Evolutionary conservation across 2,888 invertebrate genomes (phyloP).

Genomic region (Lepidocyrtoides sp.): DNA sequence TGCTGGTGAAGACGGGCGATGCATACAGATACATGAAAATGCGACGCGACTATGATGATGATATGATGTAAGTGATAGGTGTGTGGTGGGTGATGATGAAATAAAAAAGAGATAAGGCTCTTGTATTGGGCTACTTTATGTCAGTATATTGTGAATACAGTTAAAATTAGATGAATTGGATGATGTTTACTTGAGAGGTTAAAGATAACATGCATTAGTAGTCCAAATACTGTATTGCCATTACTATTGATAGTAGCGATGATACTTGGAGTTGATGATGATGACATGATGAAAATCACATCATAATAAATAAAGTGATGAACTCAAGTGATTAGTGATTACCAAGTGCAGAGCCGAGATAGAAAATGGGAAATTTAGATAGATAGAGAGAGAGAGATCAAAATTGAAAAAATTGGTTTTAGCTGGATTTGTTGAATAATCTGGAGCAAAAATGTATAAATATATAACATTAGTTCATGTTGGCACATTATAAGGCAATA

Average conservation of each 20-base stretch:
- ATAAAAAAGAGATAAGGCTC: constrained; percentile 24
- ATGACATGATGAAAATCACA: background rate
- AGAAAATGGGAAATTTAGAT: too few species aligned
- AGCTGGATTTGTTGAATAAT: background rate
- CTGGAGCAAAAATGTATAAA: constrained; percentile 17
- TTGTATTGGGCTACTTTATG: constrained; percentile 11
- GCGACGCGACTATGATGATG: too few species aligned
- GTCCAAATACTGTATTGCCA: too few species aligned
- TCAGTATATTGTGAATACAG: background rate
- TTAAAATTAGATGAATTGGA: background rate
- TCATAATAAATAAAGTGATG: background rate
- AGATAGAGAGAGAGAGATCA: background rate
- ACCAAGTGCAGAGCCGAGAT: too few species aligned
- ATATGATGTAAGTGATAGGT: too few species aligned
- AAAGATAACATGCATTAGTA: background rate
- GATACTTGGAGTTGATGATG: background rate
- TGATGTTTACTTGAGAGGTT: background rate
- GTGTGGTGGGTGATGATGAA: constrained; percentile 27
- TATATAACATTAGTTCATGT: constrained; percentile 13
- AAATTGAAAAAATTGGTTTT: background rate
- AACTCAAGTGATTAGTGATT: background rate
- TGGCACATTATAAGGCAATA: background rate
- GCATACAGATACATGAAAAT: background rate
- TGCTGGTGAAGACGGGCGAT: background rate
- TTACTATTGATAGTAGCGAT: too few species aligned